These are phyloP conservation scores for Lagodon rhomboides DNA, from an alignment of 2,797 vertebrate species.

Conservation along the genomic window DNA sequence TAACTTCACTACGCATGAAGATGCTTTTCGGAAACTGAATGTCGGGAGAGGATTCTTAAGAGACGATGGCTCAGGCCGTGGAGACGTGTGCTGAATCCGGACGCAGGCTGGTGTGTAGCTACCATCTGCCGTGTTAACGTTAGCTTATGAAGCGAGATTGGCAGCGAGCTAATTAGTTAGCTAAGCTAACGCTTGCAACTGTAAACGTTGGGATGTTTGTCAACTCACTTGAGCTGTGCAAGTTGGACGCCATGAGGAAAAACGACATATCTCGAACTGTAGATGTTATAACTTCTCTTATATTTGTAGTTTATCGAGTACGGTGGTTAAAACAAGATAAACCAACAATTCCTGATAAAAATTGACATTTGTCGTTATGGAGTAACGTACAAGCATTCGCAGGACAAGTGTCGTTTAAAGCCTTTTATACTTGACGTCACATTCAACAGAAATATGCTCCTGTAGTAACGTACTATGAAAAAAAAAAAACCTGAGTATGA, in stretches of 20 bases:
- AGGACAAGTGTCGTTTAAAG: slow-evolving; percentile 16
- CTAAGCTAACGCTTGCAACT: slow-evolving; percentile 72
- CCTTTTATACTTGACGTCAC: slow-evolving; percentile 10
- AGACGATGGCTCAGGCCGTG: slow-evolving; percentile 91
- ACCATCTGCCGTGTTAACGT: slow-evolving; percentile 80
- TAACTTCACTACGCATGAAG: slow-evolving; percentile 59
- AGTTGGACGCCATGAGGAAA: slow-evolving; percentile 18
- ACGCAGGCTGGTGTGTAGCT: slow-evolving; percentile 95
- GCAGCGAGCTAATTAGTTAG: slow-evolving; percentile 80
- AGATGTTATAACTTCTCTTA: not conserved
- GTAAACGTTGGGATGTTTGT: slow-evolving; percentile 38
- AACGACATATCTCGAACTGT: not conserved
- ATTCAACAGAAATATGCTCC: not conserved
- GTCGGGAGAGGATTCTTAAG: slow-evolving; percentile 78
- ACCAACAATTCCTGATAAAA: slow-evolving; percentile 34
- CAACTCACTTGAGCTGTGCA: slow-evolving; percentile 47
- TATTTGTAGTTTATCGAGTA: not conserved
- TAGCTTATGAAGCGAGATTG: slow-evolving; percentile 69
- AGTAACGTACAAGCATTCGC: slow-evolving; percentile 3
- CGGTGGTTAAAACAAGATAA: slow-evolving; percentile 11
- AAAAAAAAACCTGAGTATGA: not conserved
- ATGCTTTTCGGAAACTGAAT: slow-evolving; percentile 79
- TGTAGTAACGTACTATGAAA: not conserved
- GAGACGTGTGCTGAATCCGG: slow-evolving; percentile 92
- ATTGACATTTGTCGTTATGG: not conserved